phyloP scores from a whole-genome alignment of 2,888 invertebrate species.

The Eueremaeus valkanovi region DNA sequence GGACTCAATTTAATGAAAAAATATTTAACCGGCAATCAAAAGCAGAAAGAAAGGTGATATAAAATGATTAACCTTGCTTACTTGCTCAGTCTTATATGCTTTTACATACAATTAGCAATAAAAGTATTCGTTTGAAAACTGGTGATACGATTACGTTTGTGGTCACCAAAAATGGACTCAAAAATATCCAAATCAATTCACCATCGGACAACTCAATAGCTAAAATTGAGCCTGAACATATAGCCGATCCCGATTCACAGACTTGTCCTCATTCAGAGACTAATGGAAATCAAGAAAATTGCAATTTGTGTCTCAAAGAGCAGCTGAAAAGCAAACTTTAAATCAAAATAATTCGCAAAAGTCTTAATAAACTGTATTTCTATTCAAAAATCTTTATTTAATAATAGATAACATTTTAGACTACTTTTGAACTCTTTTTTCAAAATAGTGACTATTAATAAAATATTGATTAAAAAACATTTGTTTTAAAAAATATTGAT shows the following conservation, averaged over 20 bases:
- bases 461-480: neutral
- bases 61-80: neutral
- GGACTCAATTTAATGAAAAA: neutral
- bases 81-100: neutral
- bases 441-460: neutral
- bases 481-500: too few species aligned
- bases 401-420: neutral
- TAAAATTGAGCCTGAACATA: neutral
- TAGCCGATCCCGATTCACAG: neutral
- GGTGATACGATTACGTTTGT: conserved; percentile 4
- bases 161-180: neutral
- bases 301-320: neutral
- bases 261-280: neutral
- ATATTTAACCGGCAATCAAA: neutral
- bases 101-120: neutral
- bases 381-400: neutral
- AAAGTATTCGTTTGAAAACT: neutral
- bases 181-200: neutral
- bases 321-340: conserved; percentile 9
- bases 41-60: neutral
- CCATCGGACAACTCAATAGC: neutral
- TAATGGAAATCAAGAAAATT: neutral
- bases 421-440: neutral
- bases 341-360: neutral
- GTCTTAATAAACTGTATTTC: neutral